Evolutionary conservation across 53 echinoderm and acorn worm species (phyloP).

Genomic region (Henricia sp.): DNA sequence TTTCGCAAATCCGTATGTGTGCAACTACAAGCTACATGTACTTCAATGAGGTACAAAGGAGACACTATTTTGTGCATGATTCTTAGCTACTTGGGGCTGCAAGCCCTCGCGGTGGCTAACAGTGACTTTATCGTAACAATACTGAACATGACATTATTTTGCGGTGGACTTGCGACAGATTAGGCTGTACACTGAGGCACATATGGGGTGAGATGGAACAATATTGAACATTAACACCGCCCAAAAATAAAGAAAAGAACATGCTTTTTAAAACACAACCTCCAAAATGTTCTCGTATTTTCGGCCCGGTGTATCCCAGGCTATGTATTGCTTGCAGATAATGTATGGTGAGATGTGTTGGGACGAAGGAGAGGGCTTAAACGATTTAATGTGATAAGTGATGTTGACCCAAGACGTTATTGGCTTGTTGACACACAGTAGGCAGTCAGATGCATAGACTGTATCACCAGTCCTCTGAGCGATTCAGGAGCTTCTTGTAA

Average conservation of each 20-base stretch:
- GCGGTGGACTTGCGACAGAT: neutral
- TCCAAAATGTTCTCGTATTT: neutral
- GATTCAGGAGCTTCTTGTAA: too few relatives aligned
- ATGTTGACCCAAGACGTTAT: slow-evolving; percentile 57
- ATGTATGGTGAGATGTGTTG: slow-evolving; percentile 49
- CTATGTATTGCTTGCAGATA: slow-evolving; percentile 19
- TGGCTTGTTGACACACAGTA: slow-evolving; percentile 49
- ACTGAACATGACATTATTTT: neutral
- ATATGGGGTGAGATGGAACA: neutral
- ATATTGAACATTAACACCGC: neutral
- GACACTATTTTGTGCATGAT: too few relatives aligned
- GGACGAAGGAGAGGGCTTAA: slow-evolving; percentile 13
- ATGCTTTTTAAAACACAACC: neutral
- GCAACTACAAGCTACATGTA: too few relatives aligned
- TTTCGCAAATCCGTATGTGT: too few relatives aligned
- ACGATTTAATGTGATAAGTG: slow-evolving; percentile 61
- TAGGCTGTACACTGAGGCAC: neutral
- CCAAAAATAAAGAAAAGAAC: neutral
- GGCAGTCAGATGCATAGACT: slow-evolving; percentile 29
- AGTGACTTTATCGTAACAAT: too few relatives aligned
- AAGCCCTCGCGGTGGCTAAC: too few relatives aligned
- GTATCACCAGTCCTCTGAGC: slow-evolving; percentile 17
- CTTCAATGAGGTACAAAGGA: too few relatives aligned
- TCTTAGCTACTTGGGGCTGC: too few relatives aligned
- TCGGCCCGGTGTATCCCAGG: slow-evolving; percentile 14